A percentile compares a stretch with the other conserved stretches of the same genome.
These are phyloP conservation scores for Notodonta ziczac DNA, from an alignment of 2,888 invertebrate species.

Conservation along the genomic window DNA sequence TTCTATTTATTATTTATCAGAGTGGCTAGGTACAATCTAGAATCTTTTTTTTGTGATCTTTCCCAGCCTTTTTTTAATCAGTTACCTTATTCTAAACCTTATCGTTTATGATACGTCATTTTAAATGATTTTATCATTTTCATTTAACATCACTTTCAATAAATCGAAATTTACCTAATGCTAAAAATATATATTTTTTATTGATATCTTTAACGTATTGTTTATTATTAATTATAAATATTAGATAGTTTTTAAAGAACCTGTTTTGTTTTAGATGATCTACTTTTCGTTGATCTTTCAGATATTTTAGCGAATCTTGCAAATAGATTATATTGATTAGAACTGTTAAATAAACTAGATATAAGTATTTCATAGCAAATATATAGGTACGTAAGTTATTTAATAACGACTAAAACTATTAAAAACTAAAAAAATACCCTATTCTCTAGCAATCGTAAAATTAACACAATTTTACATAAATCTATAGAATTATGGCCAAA, in stretches of 20 bases:
- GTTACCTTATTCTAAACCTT: background rate
- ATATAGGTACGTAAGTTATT: background rate
- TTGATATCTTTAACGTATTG: background rate
- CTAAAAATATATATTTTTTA: background rate
- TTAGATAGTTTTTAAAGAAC: background rate
- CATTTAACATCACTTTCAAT: background rate
- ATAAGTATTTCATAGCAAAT: background rate
- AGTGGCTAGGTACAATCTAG: too few relatives aligned
- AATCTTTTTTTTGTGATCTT: background rate
- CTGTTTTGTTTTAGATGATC: conserved; percentile 29
- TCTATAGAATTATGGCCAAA: conserved; percentile 22
- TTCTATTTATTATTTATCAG: background rate
- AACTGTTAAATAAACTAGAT: conserved; percentile 1
- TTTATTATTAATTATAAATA: background rate
- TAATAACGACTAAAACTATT: background rate
- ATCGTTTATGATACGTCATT: background rate
- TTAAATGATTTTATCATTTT: background rate
- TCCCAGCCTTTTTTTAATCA: background rate
- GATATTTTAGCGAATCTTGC: conserved; percentile 47
- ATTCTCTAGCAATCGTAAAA: conserved; percentile 23
- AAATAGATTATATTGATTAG: conserved; percentile 4
- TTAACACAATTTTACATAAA: conserved; percentile 3
- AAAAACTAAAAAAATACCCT: conserved; percentile 16
- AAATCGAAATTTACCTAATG: background rate
- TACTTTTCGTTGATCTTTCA: conserved; percentile 48